Conservation (phyloP, 2,113 vertebrate species). For the Sceloporus tristichus region DNA sequence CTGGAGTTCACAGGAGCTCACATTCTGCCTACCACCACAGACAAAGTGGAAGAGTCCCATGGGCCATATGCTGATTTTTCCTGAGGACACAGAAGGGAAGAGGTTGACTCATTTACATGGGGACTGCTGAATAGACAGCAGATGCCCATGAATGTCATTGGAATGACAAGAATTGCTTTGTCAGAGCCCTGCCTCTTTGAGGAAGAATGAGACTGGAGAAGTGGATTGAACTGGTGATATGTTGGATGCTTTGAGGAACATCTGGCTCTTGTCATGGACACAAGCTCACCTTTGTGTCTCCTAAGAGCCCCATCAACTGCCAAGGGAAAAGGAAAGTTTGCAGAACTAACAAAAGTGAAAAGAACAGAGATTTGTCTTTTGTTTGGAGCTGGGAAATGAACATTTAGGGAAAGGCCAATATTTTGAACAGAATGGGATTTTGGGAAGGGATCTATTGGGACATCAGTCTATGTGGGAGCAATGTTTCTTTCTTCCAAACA, state of each 20-base stretch:
- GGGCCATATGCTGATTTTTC: background rate
- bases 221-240: background rate
- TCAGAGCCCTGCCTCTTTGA: background rate
- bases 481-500: background rate
- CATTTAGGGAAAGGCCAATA: too few relatives aligned
- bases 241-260: background rate
- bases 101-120: background rate
- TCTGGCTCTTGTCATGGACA: background rate
- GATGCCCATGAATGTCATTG: background rate
- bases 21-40: background rate
- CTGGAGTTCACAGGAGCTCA: background rate
- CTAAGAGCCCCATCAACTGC: too few relatives aligned
- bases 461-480: background rate
- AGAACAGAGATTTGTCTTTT: too few relatives aligned
- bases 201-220: background rate
- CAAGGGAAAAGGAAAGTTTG: too few relatives aligned
- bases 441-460: too few relatives aligned
- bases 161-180: background rate
- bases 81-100: background rate
- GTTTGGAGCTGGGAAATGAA: too few relatives aligned
- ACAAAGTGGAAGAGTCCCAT: background rate
- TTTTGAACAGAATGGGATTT: too few relatives aligned
- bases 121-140: background rate
- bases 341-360: too few relatives aligned
- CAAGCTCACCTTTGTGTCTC: too few relatives aligned